Evolutionary conservation across 2,113 vertebrate species (phyloP), one percentile per base, ranked within the genome.

Genomic region (Globicephala melas): DNA sequence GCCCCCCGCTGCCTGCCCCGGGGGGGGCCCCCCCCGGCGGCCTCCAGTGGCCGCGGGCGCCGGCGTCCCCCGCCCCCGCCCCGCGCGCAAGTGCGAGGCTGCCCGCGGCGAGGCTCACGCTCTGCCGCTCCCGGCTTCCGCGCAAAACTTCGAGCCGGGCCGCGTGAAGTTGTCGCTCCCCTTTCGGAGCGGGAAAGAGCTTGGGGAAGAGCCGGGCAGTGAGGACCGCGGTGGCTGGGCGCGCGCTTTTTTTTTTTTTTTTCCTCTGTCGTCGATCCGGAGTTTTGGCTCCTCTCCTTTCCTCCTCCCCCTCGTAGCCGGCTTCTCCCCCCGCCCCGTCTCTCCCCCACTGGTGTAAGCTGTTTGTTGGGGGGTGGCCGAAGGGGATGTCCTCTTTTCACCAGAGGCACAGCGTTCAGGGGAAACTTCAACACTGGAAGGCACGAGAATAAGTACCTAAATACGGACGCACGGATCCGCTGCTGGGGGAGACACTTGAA

Each of bases 341-440:
- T 84, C 83, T 82, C 93, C 96, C 84, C 96, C 15, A 83, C 94
- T 94, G 38, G 96, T 74, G 91, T 60, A 36, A 68, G 96, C 89
- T 86, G 26, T 92, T 97, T 96, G 91, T 88, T 85, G 76, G 7
- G 86, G 73, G 44, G 74, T 95, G 94, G 94, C 93, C 97, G 91
- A 96, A 97, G 96, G 98, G 98, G 96, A 98, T 98, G 98, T 97
- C 95, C 96, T 98, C 97, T 95, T 95, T 95, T 53, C 97, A 95
- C 85, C 98, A 97, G 97, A 96, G 93, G 92, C 93, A 67, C 96
- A 31, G 47, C 96, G 68, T 73, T 73, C 74, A 97, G 95, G 94
- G 96, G 44, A 97, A 84, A 87, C 96, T 94, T 91, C 71, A 82
- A 26, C 94, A 41, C 25, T 91, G 95, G 91, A 94, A 97, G 79